phyloP scores from a whole-genome alignment of 2,888 invertebrate genomes.

The Actias luna region DNA sequence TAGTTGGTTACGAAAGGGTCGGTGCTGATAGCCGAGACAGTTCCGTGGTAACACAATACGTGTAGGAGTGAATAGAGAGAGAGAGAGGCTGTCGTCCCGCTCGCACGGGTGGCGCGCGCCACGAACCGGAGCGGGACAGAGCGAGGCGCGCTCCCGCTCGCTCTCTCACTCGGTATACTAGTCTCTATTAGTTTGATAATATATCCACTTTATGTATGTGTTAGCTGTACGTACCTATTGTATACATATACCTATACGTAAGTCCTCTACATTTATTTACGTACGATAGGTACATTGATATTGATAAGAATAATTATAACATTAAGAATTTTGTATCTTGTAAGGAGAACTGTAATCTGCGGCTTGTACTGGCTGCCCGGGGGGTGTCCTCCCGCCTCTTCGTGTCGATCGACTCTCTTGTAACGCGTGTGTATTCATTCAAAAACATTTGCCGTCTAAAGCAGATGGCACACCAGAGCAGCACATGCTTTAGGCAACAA shows the following conservation, averaged over 20 bases:
- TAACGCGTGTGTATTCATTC: background rate
- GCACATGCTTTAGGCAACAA: no score
- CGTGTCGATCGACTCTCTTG: background rate
- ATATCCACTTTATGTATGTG: no score
- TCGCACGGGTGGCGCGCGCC: background rate
- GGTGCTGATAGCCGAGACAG: no score
- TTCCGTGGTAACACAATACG: no score
- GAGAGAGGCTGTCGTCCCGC: no score
- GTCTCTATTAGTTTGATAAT: constrained; percentile 67
- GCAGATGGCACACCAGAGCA: no score
- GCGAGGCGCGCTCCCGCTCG: constrained; percentile 18
- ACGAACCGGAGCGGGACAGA: background rate
- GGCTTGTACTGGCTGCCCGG: background rate
- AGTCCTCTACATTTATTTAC: no score
- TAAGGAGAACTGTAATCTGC: background rate
- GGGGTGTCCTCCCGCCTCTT: background rate
- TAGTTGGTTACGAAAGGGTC: no score
- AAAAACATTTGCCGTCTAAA: background rate
- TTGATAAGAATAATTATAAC: background rate
- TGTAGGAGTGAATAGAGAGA: no score
- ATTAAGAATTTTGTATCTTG: constrained; percentile 2
- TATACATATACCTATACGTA: no score
- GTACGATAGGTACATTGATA: background rate
- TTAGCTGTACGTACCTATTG: no score
- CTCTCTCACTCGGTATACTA: constrained; percentile 76